Evolutionary conservation across 2,113 vertebrate genomes (phyloP).

Genomic region (Serilophus lunatus): DNA sequence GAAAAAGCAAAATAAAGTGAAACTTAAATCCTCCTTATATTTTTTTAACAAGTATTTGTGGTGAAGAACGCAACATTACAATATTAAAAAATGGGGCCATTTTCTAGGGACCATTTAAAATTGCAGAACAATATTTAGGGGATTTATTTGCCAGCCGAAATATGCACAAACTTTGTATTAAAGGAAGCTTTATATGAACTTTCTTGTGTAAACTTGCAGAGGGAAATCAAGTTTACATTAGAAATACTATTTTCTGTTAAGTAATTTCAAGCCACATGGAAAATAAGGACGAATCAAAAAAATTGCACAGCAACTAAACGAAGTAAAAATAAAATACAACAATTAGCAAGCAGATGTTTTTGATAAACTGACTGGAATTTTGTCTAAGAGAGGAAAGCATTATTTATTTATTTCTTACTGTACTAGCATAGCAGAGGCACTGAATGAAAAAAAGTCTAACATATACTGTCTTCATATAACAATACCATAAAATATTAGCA

Average conservation of each 20-base stretch:
- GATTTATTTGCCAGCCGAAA: background rate
- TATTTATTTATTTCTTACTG: background rate
- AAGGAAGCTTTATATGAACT: background rate
- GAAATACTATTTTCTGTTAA: background rate
- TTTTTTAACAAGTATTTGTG: background rate
- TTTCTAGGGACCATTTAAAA: background rate
- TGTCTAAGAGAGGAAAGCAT: background rate
- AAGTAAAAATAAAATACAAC: background rate
- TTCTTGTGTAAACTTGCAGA: background rate
- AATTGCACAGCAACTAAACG: background rate
- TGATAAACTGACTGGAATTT: background rate
- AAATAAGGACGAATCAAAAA: background rate
- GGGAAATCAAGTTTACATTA: background rate
- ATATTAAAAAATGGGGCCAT: background rate
- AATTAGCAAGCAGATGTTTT: background rate
- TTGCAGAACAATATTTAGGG: background rate
- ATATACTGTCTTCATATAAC: background rate
- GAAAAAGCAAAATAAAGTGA: conserved; percentile 53
- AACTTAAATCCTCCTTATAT: background rate
- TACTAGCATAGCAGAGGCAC: background rate
- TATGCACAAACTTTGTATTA: background rate
- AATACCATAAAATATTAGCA: background rate
- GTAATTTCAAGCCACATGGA: background rate
- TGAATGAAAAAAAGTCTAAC: background rate
- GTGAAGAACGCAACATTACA: background rate